Conservation (phyloP, 2,888 invertebrate species). For the Tinea trinotella region DNA sequence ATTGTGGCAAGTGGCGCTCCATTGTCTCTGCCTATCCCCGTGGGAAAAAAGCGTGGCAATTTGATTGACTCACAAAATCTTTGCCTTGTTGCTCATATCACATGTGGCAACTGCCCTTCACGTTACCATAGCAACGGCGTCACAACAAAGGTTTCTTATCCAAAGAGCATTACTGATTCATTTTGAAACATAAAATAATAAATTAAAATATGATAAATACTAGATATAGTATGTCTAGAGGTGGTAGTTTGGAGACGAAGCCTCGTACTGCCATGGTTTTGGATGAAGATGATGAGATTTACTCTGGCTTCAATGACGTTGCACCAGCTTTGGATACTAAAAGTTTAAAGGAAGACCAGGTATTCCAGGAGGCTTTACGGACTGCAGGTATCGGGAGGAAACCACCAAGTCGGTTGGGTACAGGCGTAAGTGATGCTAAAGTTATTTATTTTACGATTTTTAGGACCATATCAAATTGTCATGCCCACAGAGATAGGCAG, state of each 20-base stretch:
- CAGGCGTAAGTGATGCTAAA: slow-evolving; percentile 39
- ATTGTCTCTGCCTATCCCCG: no score
- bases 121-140: slow-evolving; percentile 55
- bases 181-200: slow-evolving; percentile 8
- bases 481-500: no score
- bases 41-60: no score
- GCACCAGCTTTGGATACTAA: slow-evolving; percentile 76
- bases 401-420: slow-evolving; percentile 69
- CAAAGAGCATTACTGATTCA: slow-evolving; percentile 5
- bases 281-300: slow-evolving; percentile 76
- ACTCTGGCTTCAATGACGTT: slow-evolving; percentile 78
- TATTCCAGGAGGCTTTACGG: slow-evolving; percentile 83
- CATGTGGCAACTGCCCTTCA: no score
- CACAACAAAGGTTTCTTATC: slow-evolving; percentile 47
- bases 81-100: background rate
- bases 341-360: slow-evolving; percentile 79
- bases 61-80: no score
- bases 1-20: no score
- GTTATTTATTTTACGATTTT: background rate
- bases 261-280: slow-evolving; percentile 52
- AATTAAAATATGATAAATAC: slow-evolving; percentile 46
- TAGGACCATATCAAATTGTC: no score
- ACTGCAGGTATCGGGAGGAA: slow-evolving; percentile 81
- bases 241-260: slow-evolving; percentile 46
- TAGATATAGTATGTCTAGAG: slow-evolving; percentile 51